A percentile compares a stretch with the other conserved stretches of the same genome.
These are phyloP conservation scores for Terebella lapidaria DNA, from an alignment of 2,888 invertebrate species.

Conservation along the genomic window DNA sequence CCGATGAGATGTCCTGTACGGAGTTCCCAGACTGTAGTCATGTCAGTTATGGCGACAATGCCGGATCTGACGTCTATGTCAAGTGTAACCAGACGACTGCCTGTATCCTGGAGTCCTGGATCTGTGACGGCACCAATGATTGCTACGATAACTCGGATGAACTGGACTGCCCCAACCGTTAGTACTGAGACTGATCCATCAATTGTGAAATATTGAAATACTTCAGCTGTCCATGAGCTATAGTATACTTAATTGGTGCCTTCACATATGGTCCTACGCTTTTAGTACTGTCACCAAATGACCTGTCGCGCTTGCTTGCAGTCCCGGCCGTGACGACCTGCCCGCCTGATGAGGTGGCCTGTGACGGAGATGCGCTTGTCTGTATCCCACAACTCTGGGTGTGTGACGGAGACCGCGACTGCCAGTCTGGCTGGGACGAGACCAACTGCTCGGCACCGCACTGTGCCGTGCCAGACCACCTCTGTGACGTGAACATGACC, in stretches of 20 bases:
- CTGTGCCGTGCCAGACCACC: constrained; percentile 7
- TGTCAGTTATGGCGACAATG: constrained; percentile 52
- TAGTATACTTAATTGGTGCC: no score
- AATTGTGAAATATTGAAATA: no score
- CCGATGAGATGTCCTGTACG: background rate
- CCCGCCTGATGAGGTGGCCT: background rate
- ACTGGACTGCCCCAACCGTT: constrained; percentile 5
- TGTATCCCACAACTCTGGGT: constrained; percentile 81
- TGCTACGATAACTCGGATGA: constrained; percentile 40
- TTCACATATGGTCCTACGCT: no score
- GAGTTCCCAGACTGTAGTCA: constrained; percentile 23
- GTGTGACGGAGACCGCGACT: constrained; percentile 64
- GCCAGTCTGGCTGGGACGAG: constrained; percentile 70
- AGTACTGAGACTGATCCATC: no score
- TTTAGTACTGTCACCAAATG: no score
- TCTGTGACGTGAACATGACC: background rate
- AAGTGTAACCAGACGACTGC: constrained; percentile 43
- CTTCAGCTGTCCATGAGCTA: no score
- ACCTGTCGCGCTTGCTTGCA: no score
- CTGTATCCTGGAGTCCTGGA: constrained; percentile 71
- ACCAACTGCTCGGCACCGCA: constrained; percentile 21
- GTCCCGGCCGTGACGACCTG: no score
- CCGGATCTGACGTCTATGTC: constrained; percentile 25
- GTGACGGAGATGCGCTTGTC: background rate
- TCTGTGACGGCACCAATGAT: constrained; percentile 58